Percentiles rank a stretch among this genome's conserved stretches.
Evolutionary conservation across 2,888 invertebrate species (phyloP).

Genomic region (Anthrax anthrax): DNA sequence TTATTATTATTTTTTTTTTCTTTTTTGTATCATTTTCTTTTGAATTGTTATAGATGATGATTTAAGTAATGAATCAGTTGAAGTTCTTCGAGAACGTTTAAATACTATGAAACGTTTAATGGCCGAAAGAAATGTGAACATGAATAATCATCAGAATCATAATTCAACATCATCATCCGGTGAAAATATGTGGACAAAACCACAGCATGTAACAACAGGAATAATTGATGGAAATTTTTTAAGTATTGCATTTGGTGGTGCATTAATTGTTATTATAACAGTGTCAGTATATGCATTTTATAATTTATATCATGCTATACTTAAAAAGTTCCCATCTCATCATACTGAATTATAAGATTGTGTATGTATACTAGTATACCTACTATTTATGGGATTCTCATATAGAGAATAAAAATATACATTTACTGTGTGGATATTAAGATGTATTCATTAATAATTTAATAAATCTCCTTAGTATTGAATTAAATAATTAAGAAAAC

Average conservation of each 20-base stretch:
- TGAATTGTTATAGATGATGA: conserved; percentile 17
- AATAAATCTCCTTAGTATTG: too few species aligned
- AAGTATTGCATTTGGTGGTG: conserved; percentile 68
- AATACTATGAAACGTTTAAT: conserved; percentile 69
- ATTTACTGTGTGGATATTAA: too few species aligned
- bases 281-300: conserved; percentile 78
- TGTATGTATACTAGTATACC: too few species aligned
- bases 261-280: conserved; percentile 59
- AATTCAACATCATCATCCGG: neutral
- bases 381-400: too few species aligned
- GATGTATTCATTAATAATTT: too few species aligned
- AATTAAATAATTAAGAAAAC: too few species aligned
- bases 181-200: conserved; percentile 31
- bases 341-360: conserved; percentile 74
- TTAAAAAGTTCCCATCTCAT: conserved; percentile 67
- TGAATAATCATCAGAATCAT: conserved; percentile 31
- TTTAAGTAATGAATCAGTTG: conserved; percentile 52
- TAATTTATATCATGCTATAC: conserved; percentile 62
- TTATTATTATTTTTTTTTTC: too few species aligned
- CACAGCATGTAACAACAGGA: conserved; percentile 34
- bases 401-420: too few species aligned
- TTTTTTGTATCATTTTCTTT: too few species aligned
- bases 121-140: conserved; percentile 46
- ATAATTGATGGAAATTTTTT: conserved; percentile 73
- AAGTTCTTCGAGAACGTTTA: conserved; percentile 61